phyloP scores from a whole-genome alignment of 1,140 invertebrate species.

The Drosophila parvula region DNA sequence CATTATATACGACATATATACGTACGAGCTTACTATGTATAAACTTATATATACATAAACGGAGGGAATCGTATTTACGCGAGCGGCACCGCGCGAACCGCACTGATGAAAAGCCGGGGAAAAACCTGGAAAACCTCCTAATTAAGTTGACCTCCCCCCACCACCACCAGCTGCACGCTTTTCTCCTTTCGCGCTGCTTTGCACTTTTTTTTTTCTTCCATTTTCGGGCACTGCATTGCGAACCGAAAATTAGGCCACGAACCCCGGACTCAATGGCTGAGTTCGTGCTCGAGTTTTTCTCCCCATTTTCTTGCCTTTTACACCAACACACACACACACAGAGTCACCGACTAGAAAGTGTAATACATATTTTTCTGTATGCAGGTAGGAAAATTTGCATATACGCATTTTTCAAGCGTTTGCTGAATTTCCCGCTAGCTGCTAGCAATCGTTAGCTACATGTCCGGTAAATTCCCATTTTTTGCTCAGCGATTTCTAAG shows the following conservation, averaged over 20 bases:
- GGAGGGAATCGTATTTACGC: slow-evolving; percentile 38
- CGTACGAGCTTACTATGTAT: too few relatives aligned
- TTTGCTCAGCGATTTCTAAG: slow-evolving; percentile 42
- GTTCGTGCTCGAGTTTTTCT: slow-evolving; percentile 25
- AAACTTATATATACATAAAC: slow-evolving; percentile 15
- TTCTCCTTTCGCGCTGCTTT: neutral
- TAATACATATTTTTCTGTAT: slow-evolving; percentile 49
- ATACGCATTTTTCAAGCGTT: slow-evolving; percentile 66
- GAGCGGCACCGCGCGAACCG: slow-evolving; percentile 15
- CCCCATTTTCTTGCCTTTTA: slow-evolving; percentile 39
- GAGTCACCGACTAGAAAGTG: slow-evolving; percentile 36
- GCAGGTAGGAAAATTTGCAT: slow-evolving; percentile 63
- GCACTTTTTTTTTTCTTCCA: slow-evolving; percentile 26
- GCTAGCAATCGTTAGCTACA: slow-evolving; percentile 59
- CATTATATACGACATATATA: slow-evolving; percentile 42
- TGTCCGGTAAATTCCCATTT: slow-evolving; percentile 59
- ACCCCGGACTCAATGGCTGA: slow-evolving; percentile 27
- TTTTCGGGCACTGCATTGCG: slow-evolving; percentile 43
- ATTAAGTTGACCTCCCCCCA: slow-evolving; percentile 58
- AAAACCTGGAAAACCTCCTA: slow-evolving; percentile 58
- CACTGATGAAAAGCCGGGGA: slow-evolving; percentile 52
- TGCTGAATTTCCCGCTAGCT: slow-evolving; percentile 48
- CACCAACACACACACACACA: neutral
- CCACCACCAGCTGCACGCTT: neutral
- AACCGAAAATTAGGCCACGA: slow-evolving; percentile 55